phyloP scores from a whole-genome alignment of 2,888 invertebrate species.

The Campoplex capitator region DNA sequence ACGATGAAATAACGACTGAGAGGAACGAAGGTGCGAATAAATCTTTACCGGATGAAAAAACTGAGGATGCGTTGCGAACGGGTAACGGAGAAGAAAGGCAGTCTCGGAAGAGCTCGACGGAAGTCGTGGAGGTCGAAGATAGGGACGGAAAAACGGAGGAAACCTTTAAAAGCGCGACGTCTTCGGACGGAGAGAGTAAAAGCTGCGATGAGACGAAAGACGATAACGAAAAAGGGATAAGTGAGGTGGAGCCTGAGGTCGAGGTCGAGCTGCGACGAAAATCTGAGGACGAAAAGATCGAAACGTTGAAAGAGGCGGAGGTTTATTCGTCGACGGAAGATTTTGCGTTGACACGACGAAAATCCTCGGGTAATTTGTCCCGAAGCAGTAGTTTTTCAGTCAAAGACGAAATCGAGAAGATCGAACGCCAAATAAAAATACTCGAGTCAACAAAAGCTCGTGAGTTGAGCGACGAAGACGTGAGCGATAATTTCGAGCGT shows the following conservation, averaged over 20 bases:
- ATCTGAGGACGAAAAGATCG: conserved; percentile 82
- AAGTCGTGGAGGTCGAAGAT: background rate
- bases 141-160: conserved; percentile 3
- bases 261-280: conserved; percentile 85
- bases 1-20: background rate
- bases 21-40: background rate
- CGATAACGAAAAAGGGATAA: conserved; percentile 79
- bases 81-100: background rate
- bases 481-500: conserved; percentile 52
- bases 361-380: conserved; percentile 72
- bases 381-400: conserved; percentile 80
- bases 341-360: conserved; percentile 64
- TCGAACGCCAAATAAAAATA: conserved; percentile 80
- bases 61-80: background rate
- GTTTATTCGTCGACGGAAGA: conserved; percentile 41
- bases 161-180: background rate
- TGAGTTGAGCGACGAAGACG: conserved; percentile 62
- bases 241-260: conserved; percentile 80
- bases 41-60: background rate
- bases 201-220: conserved; percentile 85
- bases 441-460: conserved; percentile 74
- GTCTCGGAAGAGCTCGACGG: background rate
- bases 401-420: conserved; percentile 82
- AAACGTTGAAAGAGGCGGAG: conserved; percentile 84
- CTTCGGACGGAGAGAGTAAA: conserved; percentile 46